Percentiles rank a stretch among this genome's conserved stretches.
phyloP scores from a whole-genome alignment of 1,140 invertebrate genomes.

The Galendromus occidentalis region DNA sequence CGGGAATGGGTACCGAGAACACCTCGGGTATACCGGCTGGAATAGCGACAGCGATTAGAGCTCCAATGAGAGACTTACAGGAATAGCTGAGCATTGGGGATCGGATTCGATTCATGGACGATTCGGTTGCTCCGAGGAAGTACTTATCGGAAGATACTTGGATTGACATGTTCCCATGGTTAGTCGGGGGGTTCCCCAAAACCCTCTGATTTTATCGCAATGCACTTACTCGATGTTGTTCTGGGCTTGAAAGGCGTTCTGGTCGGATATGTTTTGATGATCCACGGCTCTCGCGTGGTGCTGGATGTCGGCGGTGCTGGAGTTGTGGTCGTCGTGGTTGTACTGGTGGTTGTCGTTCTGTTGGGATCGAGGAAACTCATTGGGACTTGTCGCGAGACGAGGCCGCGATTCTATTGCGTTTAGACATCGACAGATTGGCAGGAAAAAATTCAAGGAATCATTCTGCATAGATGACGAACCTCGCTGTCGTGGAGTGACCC shows the following conservation, averaged over 20 bases:
- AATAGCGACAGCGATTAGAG: not conserved
- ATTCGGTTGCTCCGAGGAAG: no score
- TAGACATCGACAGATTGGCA: no score
- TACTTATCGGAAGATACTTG: no score
- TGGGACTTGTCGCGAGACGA: no score
- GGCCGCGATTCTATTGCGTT: no score
- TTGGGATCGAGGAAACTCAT: conserved; percentile 15
- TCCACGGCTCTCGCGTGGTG: conserved; percentile 19
- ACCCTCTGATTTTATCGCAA: no score
- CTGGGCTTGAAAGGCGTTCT: not conserved
- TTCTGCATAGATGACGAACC: not conserved
- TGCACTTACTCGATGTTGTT: conserved; percentile 8
- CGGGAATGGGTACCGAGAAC: conserved; percentile 1
- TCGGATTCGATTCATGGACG: no score
- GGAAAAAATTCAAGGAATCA: no score
- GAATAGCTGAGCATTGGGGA: no score
- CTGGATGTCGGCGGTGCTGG: conserved; percentile 30
- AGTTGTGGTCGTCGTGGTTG: conserved; percentile 27
- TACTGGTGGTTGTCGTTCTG: conserved; percentile 25
- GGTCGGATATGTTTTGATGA: conserved; percentile 12
- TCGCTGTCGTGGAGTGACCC: conserved; percentile 14
- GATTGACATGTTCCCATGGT: no score
- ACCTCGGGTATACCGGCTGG: conserved; percentile 1
- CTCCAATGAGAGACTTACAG: not conserved
- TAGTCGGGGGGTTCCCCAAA: no score